Base-by-base conservation (phyloP, 2,113 vertebrate genomes). In the Myocastor coypus region DNA sequence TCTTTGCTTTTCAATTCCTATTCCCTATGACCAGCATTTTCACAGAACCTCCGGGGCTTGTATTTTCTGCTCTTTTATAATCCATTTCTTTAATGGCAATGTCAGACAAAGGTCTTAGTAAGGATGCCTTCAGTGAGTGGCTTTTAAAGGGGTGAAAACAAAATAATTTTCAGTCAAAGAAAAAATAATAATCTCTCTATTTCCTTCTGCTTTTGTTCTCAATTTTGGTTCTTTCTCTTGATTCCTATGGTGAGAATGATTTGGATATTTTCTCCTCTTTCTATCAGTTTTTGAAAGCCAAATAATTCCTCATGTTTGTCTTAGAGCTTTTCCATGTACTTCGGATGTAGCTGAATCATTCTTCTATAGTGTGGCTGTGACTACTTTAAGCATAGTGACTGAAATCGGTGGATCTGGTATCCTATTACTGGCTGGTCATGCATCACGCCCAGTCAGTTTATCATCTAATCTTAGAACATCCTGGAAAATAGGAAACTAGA, bases 31-130 rank as follows among this genome's bases (percentile, higher is more conserved):
- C 64, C 52, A 89, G 5, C 26, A 26, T 96, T 91, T 88, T 95
- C 75, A 40, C 84, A 92, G 63, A 92, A 92, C 66, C 64, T 87
- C 22, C 42, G 83, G 86, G 87, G 81, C 81, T 96, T 68, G 1
- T 64, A 34, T 93, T n/a, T 86, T 68, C 94, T 94, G 20, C 28
- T 95, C 94, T 96, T 95, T 97, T 87, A 91, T 59, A 97, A 98
- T 40, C 55, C 92, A 88, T 97, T 97, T 97, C 97, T 96, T 96
- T 90, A 91, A 73, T 83, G 55, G 78, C 61, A 95, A 64, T 95
- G 46, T 96, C 91, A 96, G 46, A 89, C 91, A 94, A 68, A 97
- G 32, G 59, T 96, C 94, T 69, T 84, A 16, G 52, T 68, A 92
- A 91, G 73, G 89, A 95, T 94, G 61, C 87, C 46, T 84, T 93